Evolutionary conservation across 2,797 vertebrate species (phyloP), one percentile per base, ranked within the genome.

Genomic region (Acrossocheilus fasciatus): DNA sequence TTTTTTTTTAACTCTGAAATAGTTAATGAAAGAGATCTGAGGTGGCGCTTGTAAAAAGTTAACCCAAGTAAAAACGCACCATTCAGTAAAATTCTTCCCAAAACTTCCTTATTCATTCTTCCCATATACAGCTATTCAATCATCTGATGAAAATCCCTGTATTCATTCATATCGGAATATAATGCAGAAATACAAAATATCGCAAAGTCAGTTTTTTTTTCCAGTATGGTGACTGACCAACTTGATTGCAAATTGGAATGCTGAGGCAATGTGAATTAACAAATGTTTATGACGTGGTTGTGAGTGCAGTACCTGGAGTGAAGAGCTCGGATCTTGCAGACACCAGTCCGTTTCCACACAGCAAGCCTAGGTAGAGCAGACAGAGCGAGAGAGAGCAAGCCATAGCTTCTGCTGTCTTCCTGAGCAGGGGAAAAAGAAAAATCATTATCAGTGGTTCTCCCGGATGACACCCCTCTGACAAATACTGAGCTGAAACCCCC

Each of bases 311-410:
- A 89, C 89, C 89, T 90, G 81, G 41, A 74, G 64, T 26, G n/a
- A 72, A 26, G n/a, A 64, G 59, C 30, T 76, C 18, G 3, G 70
- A 45, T 15, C n/a, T 50, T 74, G 66, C 39, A 5, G 17, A 36
- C 76, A 84, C 43, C 4, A 72, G 76, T 72, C 36, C 77, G 57
- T 52, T 83, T 52, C 72, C 77, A 84, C 81, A 72, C 17, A 79
- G 43, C 72, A 88, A 62, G 43, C 91, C 36, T 90, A 92, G 75
- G 81, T 84, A 88, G 64, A 92, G 83, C 91, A 92, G 92, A 88
- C 89, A 85, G 86, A 92, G 84, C 66, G 89, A 91, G 81, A 92
- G 91, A 34, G 68, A 64, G 34, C 26, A 47, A 75, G 79, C 88
- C 89, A 90, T 90, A 62, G n/a, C 81, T 66, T 81, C 84, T 18